These are phyloP conservation scores for Chionis minor DNA, from an alignment of 2,113 vertebrate species.

Conservation along the genomic window DNA sequence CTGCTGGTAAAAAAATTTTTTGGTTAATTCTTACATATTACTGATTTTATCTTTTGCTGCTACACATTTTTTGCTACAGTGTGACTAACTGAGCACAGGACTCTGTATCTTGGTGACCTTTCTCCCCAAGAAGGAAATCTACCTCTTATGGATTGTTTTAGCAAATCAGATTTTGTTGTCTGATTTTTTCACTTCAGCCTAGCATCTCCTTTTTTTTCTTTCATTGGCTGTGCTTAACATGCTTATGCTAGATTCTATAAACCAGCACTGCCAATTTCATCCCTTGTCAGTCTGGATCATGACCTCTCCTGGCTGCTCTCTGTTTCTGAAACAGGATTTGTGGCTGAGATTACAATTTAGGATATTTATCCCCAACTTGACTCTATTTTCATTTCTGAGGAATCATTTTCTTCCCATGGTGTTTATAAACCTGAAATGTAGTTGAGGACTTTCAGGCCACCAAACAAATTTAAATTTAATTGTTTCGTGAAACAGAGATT, in stretches of 20 bases:
- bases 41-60: neutral
- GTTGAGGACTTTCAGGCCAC: constrained; percentile 25
- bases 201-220: neutral
- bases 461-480: constrained; percentile 61
- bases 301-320: neutral
- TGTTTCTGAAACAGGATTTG: constrained; percentile 30
- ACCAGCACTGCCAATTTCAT: neutral
- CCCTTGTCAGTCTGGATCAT: constrained; percentile 2
- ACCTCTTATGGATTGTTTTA: neutral
- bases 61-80: neutral
- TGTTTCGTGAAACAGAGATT: constrained; percentile 37
- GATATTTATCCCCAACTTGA: constrained; percentile 15
- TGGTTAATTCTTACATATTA: neutral
- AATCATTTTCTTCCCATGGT: constrained; percentile 14
- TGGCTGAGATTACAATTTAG: constrained; percentile 5
- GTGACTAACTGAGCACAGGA: neutral
- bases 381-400: neutral
- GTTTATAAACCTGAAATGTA: constrained; percentile 30
- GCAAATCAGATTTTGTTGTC: neutral
- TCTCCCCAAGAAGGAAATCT: neutral
- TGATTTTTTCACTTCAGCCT: neutral
- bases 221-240: constrained; percentile 5
- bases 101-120: neutral
- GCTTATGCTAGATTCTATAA: neutral
- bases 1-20: neutral